These are phyloP conservation scores for Drosophila neoperkinsi DNA, from an alignment of 2,888 invertebrate species.

Conservation along the genomic window DNA sequence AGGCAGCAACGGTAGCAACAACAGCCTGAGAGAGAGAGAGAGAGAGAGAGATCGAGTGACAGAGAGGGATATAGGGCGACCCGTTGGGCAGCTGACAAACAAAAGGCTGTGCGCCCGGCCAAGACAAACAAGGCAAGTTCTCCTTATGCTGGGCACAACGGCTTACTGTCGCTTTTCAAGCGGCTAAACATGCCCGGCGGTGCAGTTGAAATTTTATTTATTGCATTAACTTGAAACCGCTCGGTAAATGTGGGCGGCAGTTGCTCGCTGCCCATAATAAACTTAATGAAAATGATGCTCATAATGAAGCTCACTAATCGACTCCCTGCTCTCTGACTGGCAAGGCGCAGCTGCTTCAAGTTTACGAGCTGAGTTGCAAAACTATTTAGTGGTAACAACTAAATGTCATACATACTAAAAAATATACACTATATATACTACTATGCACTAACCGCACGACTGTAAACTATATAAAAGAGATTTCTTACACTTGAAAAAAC, in stretches of 20 bases:
- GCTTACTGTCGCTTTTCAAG: conserved; percentile 80
- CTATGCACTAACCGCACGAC: not conserved
- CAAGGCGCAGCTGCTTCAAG: conserved; percentile 43
- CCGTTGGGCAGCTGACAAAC: conserved; percentile 53
- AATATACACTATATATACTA: not conserved
- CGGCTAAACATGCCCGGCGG: conserved; percentile 79
- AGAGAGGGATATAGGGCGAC: conserved; percentile 1
- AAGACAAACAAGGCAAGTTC: conserved; percentile 77
- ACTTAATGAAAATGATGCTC: conserved; percentile 77
- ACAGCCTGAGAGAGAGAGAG: conserved; percentile 4
- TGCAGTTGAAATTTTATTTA: conserved; percentile 81
- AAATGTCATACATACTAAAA: not conserved
- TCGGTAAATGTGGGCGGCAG: conserved; percentile 22
- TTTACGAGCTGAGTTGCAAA: conserved; percentile 36
- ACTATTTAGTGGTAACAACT: conserved; percentile 35
- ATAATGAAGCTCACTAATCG: conserved; percentile 79
- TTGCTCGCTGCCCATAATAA: conserved; percentile 56
- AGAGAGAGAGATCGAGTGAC: conserved; percentile 2
- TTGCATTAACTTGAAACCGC: conserved; percentile 77
- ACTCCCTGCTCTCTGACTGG: conserved; percentile 41
- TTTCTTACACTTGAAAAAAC: conserved; percentile 46
- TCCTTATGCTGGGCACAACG: conserved; percentile 65
- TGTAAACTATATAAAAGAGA: conserved; percentile 23
- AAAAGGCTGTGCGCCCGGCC: conserved; percentile 59
- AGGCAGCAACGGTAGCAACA: conserved; percentile 27